These are phyloP conservation scores for Myripristis jacobus DNA, from an alignment of 2,797 vertebrate species.

Conservation along the genomic window DNA sequence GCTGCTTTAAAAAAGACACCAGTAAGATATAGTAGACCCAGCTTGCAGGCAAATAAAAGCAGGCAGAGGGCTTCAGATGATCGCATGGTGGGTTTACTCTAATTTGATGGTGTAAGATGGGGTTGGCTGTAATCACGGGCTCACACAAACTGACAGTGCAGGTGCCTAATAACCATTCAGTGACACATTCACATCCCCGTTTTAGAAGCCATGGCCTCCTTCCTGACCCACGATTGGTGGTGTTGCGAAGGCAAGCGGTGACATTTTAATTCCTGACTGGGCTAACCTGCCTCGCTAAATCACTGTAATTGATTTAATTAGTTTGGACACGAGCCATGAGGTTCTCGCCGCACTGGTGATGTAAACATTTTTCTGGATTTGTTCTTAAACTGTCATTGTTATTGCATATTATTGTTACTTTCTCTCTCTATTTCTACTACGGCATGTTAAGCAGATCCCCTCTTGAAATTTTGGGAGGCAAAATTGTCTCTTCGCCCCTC, in stretches of 20 bases:
- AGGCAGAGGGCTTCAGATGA: constrained; percentile 3
- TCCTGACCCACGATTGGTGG: constrained; percentile 53
- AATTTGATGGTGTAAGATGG: constrained; percentile 70
- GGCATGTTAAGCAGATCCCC: too few species aligned
- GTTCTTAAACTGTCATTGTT: background rate
- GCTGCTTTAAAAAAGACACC: background rate
- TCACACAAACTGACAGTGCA: constrained; percentile 76
- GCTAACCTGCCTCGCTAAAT: constrained; percentile 74
- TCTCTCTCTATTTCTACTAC: background rate
- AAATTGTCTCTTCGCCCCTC: too few species aligned
- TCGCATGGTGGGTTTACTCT: constrained; percentile 43
- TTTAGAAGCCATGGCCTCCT: constrained; percentile 68
- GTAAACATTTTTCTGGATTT: constrained; percentile 37
- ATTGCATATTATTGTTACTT: background rate
- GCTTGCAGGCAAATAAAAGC: constrained; percentile 8
- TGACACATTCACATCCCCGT: constrained; percentile 61
- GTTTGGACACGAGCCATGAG: constrained; percentile 80
- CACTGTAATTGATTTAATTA: constrained; percentile 84
- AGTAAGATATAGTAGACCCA: constrained; percentile 1
- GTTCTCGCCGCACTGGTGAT: constrained; percentile 42
- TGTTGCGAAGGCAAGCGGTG: constrained; percentile 58
- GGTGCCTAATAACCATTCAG: constrained; percentile 82
- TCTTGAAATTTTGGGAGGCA: too few species aligned
- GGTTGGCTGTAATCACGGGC: constrained; percentile 74
- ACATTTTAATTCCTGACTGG: constrained; percentile 76